Evolutionary conservation across 2,888 invertebrate species (phyloP).

Genomic region (Agrotis exclamationis): DNA sequence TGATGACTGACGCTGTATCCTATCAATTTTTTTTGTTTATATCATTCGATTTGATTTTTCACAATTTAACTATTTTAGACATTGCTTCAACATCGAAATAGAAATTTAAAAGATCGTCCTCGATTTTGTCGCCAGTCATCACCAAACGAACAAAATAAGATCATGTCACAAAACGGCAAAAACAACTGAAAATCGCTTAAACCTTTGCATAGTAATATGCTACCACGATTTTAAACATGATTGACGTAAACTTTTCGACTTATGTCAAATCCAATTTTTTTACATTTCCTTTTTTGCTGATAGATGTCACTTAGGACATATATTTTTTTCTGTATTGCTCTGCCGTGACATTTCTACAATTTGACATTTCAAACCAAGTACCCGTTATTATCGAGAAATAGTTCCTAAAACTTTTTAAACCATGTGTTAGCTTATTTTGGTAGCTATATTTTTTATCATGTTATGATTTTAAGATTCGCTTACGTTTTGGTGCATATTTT

Average conservation of each 20-base stretch:
- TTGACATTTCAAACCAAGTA: slow-evolving; percentile 32
- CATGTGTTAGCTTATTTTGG: slow-evolving; percentile 61
- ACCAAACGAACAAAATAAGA: slow-evolving; percentile 5
- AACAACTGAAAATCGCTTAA: neutral
- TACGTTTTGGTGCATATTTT: slow-evolving; percentile 66
- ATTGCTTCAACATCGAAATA: neutral
- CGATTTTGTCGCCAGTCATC: neutral
- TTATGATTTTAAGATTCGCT: slow-evolving; percentile 56
- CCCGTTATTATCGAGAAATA: slow-evolving; percentile 54
- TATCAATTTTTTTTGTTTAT: too few relatives aligned
- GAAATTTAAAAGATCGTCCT: neutral
- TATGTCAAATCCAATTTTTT: neutral
- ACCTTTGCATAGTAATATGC: neutral
- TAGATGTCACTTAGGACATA: too few relatives aligned
- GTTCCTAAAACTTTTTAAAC: slow-evolving; percentile 65
- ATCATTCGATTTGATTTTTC: neutral
- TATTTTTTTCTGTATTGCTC: neutral
- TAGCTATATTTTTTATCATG: slow-evolving; percentile 58
- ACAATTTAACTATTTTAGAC: neutral
- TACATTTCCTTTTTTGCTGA: too few relatives aligned
- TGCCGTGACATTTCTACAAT: slow-evolving; percentile 12
- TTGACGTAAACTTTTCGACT: neutral
- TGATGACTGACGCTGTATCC: too few relatives aligned
- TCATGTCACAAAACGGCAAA: neutral
- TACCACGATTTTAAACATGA: neutral